Conservation (phyloP, 2,888 invertebrate genomes). For the Caenorhabditis drosophilae region DNA sequence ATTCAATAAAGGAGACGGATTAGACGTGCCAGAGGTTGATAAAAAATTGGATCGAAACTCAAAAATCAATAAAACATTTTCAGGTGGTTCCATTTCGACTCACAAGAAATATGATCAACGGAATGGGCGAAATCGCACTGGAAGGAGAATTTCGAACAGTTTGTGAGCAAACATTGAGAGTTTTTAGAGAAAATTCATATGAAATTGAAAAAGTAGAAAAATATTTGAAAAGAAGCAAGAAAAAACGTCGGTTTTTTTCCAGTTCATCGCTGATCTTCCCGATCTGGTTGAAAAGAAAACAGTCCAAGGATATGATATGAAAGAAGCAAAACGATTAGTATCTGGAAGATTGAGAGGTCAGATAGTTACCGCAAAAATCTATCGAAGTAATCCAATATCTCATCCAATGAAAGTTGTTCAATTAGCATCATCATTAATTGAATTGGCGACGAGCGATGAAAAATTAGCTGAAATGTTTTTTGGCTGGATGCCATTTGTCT, state of each 20-base stretch:
- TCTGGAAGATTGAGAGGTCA: constrained; percentile 31
- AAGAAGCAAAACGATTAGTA: constrained; percentile 23
- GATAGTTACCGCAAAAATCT: constrained; percentile 26
- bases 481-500: constrained; percentile 91
- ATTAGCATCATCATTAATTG: constrained; percentile 83
- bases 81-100: constrained; percentile 80
- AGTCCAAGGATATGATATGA: constrained; percentile 12
- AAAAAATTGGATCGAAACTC: constrained; percentile 9
- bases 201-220: constrained; percentile 71
- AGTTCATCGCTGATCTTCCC: constrained; percentile 31
- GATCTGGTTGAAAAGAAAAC: constrained; percentile 13
- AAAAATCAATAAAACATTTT: background rate
- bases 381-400: constrained; percentile 18
- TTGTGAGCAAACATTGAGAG: constrained; percentile 71
- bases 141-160: constrained; percentile 77
- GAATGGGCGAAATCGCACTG: constrained; percentile 86
- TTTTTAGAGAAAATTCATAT: constrained; percentile 83
- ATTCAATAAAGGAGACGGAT: constrained; percentile 78
- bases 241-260: background rate
- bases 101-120: constrained; percentile 94
- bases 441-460: constrained; percentile 85
- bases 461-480: constrained; percentile 94
- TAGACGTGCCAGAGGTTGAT: constrained; percentile 54
- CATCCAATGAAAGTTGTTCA: constrained; percentile 59
- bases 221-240: constrained; percentile 70